These are phyloP conservation scores for Triplophysa bombifrons DNA, from an alignment of 2,797 vertebrate species.

Conservation along the genomic window DNA sequence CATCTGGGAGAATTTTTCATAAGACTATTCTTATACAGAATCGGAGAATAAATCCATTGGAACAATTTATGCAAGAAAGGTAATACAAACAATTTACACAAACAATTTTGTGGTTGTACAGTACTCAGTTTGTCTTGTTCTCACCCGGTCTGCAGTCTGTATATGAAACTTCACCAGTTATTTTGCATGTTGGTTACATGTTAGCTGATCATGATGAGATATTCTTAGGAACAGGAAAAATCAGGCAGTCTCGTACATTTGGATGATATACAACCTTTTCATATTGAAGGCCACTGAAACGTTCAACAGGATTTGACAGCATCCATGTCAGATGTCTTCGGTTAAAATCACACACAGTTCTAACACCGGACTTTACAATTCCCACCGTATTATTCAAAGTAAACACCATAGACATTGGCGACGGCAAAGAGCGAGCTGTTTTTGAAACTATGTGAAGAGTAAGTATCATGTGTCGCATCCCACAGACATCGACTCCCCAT, in stretches of 20 bases:
- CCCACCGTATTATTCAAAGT: conserved; percentile 78
- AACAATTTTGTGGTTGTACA: neutral
- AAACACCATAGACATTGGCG: conserved; percentile 85
- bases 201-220: neutral
- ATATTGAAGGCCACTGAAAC: neutral
- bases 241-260: neutral
- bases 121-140: neutral
- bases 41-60: neutral
- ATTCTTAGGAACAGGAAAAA: neutral
- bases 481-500: conserved; percentile 89
- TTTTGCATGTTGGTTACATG: neutral
- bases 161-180: neutral
- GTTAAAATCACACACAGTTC: neutral
- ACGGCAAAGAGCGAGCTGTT: conserved; percentile 86
- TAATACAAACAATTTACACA: neutral
- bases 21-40: too few relatives aligned
- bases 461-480: conserved; percentile 81
- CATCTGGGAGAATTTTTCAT: too few relatives aligned
- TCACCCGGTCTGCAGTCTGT: neutral
- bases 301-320: neutral
- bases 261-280: neutral
- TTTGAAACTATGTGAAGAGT: conserved; percentile 81
- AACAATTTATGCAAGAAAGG: neutral
- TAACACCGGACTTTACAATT: neutral
- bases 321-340: neutral